Percentiles rank a stretch among this genome's conserved stretches.
phyloP scores from a whole-genome alignment of 2,797 vertebrate genomes.

The Prunella strophiata region DNA sequence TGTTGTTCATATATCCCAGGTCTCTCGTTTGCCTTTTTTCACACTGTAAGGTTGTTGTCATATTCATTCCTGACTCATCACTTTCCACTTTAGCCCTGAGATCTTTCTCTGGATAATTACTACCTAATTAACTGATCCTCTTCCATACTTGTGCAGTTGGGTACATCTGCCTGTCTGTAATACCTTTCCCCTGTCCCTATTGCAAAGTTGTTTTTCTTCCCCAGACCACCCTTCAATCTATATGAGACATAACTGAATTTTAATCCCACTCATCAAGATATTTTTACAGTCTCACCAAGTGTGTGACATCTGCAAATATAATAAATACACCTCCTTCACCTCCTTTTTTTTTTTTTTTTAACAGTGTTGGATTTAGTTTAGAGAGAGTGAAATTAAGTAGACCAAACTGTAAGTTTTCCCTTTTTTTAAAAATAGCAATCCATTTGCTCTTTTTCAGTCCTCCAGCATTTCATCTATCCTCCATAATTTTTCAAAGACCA shows the following conservation, averaged over 20 bases:
- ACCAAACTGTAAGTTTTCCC: background rate
- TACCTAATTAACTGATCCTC: background rate
- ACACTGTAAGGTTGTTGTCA: background rate
- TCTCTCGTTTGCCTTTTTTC: background rate
- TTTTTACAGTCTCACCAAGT: background rate
- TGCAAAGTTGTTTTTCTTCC: background rate
- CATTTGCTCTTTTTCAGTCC: conserved; percentile 5
- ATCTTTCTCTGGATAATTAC: background rate
- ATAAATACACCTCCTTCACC: background rate
- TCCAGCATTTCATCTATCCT: conserved; percentile 1
- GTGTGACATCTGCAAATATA: background rate
- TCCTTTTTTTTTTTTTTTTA: background rate
- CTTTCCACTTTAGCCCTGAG: background rate
- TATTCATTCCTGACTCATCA: background rate
- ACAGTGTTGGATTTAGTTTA: background rate
- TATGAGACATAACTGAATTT: background rate
- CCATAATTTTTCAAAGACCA: conserved; percentile 29
- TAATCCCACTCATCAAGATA: background rate
- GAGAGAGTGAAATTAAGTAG: background rate
- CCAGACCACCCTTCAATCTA: background rate
- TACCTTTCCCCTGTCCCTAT: background rate
- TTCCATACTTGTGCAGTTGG: background rate
- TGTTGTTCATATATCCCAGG: background rate
- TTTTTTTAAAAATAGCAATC: background rate
- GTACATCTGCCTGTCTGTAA: background rate